phyloP scores from a whole-genome alignment of 1,140 invertebrate species.

The Dinoponera quadriceps region DNA sequence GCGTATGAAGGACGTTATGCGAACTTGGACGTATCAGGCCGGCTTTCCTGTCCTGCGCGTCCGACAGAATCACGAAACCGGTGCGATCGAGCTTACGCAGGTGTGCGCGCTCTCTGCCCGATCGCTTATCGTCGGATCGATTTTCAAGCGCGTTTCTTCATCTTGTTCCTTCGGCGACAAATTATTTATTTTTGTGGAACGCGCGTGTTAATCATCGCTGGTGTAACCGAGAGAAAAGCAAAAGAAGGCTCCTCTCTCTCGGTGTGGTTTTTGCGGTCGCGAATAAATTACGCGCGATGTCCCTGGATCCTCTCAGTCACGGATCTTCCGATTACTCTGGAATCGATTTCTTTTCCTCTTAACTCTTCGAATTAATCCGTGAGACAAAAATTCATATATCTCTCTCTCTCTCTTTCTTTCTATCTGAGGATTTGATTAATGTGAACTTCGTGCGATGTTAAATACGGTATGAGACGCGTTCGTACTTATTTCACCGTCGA shows the following conservation, averaged over 20 bases:
- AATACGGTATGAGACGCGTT: neutral
- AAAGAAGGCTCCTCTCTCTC: too few relatives aligned
- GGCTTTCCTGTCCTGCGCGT: slow-evolving; percentile 87
- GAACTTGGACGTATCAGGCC: slow-evolving; percentile 87
- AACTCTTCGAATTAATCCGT: slow-evolving; percentile 1
- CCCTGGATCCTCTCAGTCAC: neutral
- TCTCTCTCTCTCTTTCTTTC: neutral
- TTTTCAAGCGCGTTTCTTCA: slow-evolving; percentile 34
- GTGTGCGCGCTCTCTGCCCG: slow-evolving; percentile 25
- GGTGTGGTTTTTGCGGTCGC: neutral
- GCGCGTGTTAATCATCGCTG: slow-evolving; percentile 45
- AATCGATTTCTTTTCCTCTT: neutral
- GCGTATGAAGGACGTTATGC: slow-evolving; percentile 85
- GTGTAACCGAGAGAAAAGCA: slow-evolving; percentile 12
- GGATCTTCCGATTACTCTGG: slow-evolving; percentile 23
- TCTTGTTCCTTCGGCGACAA: slow-evolving; percentile 45
- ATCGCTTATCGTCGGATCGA: slow-evolving; percentile 39
- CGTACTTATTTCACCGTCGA: neutral
- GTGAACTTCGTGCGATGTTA: neutral
- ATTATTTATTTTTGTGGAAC: slow-evolving; percentile 41
- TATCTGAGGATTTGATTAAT: neutral
- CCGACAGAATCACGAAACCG: slow-evolving; percentile 72
- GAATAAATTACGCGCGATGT: slow-evolving; percentile 36
- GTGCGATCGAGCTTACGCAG: slow-evolving; percentile 77
- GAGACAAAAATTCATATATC: too few relatives aligned